Conservation (phyloP, 2,888 invertebrate genomes). For the Eledona agricola region DNA sequence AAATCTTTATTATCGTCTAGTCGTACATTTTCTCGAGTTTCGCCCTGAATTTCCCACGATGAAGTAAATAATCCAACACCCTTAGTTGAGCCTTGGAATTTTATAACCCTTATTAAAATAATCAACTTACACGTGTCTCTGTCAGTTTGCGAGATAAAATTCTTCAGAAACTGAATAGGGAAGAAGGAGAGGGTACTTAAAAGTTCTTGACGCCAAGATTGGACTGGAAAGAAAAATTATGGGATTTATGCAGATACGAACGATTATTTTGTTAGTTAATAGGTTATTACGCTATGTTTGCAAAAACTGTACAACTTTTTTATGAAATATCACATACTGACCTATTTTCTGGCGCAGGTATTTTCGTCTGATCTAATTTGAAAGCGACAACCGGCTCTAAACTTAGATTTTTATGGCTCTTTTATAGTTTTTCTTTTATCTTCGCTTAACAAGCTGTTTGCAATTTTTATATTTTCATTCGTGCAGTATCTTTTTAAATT, state of each 20-base stretch:
- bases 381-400: conserved; percentile 6
- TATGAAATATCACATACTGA: too few species aligned
- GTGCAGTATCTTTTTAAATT: too few species aligned
- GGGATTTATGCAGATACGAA: too few species aligned
- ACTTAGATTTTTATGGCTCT: conserved; percentile 4
- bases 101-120: conserved; percentile 5
- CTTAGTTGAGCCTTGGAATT: not conserved
- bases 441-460: conserved; percentile 17
- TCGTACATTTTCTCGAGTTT: not conserved
- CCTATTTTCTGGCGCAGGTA: conserved; percentile 7
- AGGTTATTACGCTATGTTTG: too few species aligned
- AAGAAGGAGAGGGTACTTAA: too few species aligned
- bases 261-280: too few species aligned
- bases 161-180: conserved; percentile 3
- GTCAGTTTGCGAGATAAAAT: conserved; percentile 6
- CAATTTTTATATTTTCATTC: conserved; percentile 6
- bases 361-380: conserved; percentile 9
- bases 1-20: conserved; percentile 18
- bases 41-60: conserved; percentile 5
- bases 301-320: too few species aligned
- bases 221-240: too few species aligned
- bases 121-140: conserved; percentile 7
- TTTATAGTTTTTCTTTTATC: conserved; percentile 13
- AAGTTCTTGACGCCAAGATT: too few species aligned
- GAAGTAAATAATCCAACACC: not conserved